Evolutionary conservation across 2,113 vertebrate genomes (phyloP), one percentile per base, ranked within the genome.

Genomic region (Acinonyx jubatus): DNA sequence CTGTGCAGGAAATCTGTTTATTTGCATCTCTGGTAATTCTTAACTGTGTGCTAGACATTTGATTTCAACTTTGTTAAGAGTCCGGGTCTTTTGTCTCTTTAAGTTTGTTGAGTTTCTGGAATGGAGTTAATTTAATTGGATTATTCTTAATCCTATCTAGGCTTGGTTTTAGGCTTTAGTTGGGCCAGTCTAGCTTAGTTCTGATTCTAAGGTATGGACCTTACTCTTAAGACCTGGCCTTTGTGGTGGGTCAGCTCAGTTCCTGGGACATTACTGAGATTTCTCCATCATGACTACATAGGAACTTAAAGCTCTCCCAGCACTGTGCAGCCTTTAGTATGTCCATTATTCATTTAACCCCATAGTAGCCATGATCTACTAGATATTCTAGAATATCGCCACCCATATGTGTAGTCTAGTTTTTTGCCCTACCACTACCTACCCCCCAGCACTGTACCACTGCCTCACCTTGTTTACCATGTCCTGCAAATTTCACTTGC

Each of bases 11-110:
- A 61, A 61, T 86, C 55, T 86, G n/a, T 6, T 93, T 61, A 65
- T 93, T 90, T 93, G 52, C 48, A 23, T 97, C 31, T 87, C 71
- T 91, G 66, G 7, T 85, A 45, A 89, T 81, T 96, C 82, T 81
- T 63, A 94, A 33, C 25, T 89, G 4, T 38, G 57, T 88, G 23
- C 27, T 66, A 9, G 48, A 90, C 29, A 68, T 92, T 89, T 73
- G 36, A 89, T 74, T 91, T 91, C 5, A 68, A 6, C 27, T 10
- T 89, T 81, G 31, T 80, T 87, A 61, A 68, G 19, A 78, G 63
- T 83, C 41, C 33, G 23, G 33, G 36, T 65, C 25, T 73, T 96
- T 38, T 78, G 29, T 89, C 48, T 66, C 23, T 93, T 81, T 84
- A 85, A 82, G 50, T 93, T 76, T 91, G 50, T 66, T 83, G 50